These are phyloP conservation scores for Agrochola macilenta DNA, from an alignment of 2,888 invertebrate genomes.

Conservation along the genomic window DNA sequence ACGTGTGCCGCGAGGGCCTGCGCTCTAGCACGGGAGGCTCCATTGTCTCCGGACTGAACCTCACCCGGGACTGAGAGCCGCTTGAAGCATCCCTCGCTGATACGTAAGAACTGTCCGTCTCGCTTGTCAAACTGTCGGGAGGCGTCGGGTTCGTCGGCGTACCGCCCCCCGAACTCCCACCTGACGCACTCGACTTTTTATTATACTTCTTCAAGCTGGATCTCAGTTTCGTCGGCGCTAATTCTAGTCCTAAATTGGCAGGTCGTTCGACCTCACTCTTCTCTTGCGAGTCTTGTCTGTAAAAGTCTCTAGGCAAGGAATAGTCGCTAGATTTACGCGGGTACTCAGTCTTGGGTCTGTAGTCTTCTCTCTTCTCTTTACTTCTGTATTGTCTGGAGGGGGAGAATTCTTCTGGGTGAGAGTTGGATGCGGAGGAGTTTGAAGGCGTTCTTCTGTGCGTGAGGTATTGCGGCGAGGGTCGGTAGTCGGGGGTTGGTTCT, in stretches of 20 bases:
- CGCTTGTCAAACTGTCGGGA: conserved; percentile 95
- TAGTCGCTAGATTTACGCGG: conserved; percentile 83
- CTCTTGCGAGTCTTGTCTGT: conserved; percentile 82
- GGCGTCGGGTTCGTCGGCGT: conserved; percentile 96
- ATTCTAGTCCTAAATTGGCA: conserved; percentile 91
- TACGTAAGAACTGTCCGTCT: conserved; percentile 95
- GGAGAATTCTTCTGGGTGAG: conserved; percentile 88
- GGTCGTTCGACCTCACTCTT: conserved; percentile 83
- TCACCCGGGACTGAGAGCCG: conserved; percentile 93
- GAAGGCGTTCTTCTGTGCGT: conserved; percentile 95
- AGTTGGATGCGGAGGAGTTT: conserved; percentile 92
- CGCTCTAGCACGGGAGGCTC: conserved; percentile 86
- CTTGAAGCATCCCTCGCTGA: conserved; percentile 95
- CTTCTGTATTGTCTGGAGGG: conserved; percentile 81
- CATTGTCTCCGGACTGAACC: conserved; percentile 94
- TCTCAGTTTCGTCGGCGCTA: conserved; percentile 92
- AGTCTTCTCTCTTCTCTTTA: conserved; percentile 78
- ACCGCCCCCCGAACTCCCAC: conserved; percentile 91
- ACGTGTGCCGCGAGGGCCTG: conserved; percentile 82
- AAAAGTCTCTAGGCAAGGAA: conserved; percentile 83
- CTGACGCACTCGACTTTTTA: conserved; percentile 89
- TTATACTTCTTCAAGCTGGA: conserved; percentile 95
- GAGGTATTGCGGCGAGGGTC: conserved; percentile 81
- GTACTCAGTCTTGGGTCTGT: conserved; percentile 82
- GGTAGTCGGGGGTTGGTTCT: conserved; percentile 82